Base-by-base conservation (phyloP, 2,113 vertebrate species). In the Euleptes europaea region DNA sequence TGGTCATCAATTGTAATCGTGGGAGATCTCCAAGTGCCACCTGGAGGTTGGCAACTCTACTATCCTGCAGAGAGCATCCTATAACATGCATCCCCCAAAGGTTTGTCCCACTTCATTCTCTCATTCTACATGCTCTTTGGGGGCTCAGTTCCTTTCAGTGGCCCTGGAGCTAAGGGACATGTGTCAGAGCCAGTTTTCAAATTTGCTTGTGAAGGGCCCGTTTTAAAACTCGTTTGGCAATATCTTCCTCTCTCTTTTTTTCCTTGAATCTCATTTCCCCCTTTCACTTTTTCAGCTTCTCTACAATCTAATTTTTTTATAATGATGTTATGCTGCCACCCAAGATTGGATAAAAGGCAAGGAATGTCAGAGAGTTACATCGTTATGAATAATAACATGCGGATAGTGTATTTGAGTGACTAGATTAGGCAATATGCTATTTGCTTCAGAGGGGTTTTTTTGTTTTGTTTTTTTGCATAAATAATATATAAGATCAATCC, bases 131-230 rank as follows among this genome's bases (percentile, higher is more conserved):
- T 51, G 10, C 26, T 70, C 13, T 69, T 33, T 49, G 31, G 12
- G 17, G 42, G 23, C 65, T 2, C 1, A 51, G n/a, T 33, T 67
- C 65, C 33, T 80, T 49, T 47, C 78, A 35, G 26, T 11, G 44
- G 31, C 63, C 63, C 13, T 35, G 19, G 65, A 47, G 40, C 17
- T 5, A 23, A 44, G n/a, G 47, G 17, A 7, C 15, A 17, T 5
- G 9, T 21, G 44, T 47, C 44, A 47, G 42, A 49, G 1, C 0
- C 0, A 11, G 0, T 0, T 49, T 38, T 82, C 72, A 15, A 84
- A 60, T 13, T n/a, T 5, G 88, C 35, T 75, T 17, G 17, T 12
- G 10, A 3, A 57, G 40, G 2, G 17, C 67, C 60, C 8, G 33
- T 35, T 0, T 80, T 42, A 71, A 85, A 78, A 38, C 3, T 72